Conservation (phyloP, 2,888 invertebrate genomes). For the Amphimallon solstitiale region DNA sequence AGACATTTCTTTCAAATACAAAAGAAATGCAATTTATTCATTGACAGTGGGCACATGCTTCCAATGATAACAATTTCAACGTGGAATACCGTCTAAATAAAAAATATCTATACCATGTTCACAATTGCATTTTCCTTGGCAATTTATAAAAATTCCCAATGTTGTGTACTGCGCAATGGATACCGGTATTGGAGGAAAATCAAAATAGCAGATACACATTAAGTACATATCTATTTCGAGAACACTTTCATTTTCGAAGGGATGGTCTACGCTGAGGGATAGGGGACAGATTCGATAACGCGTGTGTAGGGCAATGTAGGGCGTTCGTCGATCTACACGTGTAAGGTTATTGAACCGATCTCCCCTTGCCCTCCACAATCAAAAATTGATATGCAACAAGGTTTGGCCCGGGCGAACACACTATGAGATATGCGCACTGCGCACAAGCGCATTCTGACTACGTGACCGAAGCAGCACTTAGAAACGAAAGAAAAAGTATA, state of each 20-base stretch:
- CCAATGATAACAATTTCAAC: too few species aligned
- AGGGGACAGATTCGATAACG: conserved; percentile 29
- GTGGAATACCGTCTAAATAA: too few species aligned
- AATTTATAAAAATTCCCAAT: too few species aligned
- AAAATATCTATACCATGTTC: too few species aligned
- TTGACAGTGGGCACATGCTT: too few species aligned
- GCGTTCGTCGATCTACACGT: conserved; percentile 41
- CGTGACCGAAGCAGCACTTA: conserved; percentile 1
- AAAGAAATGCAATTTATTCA: too few species aligned
- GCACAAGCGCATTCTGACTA: not conserved
- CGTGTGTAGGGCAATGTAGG: conserved; percentile 37
- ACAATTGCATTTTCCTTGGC: too few species aligned
- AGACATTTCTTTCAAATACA: too few species aligned
- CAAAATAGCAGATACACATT: too few species aligned
- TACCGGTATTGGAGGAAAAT: too few species aligned
- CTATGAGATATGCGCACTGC: conserved; percentile 4
- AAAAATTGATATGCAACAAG: conserved; percentile 33
- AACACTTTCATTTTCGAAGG: conserved; percentile 47
- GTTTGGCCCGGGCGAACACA: conserved; percentile 27
- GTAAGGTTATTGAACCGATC: conserved; percentile 38
- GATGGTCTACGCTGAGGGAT: conserved; percentile 39
- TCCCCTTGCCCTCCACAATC: conserved; percentile 37
- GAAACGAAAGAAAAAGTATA: too few species aligned
- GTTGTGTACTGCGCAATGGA: too few species aligned
- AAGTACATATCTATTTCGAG: conserved; percentile 2